Percentiles rank a stretch among this genome's conserved stretches.
Evolutionary conservation across 2,113 vertebrate genomes (phyloP).

Genomic region (Eurystomus gularis): DNA sequence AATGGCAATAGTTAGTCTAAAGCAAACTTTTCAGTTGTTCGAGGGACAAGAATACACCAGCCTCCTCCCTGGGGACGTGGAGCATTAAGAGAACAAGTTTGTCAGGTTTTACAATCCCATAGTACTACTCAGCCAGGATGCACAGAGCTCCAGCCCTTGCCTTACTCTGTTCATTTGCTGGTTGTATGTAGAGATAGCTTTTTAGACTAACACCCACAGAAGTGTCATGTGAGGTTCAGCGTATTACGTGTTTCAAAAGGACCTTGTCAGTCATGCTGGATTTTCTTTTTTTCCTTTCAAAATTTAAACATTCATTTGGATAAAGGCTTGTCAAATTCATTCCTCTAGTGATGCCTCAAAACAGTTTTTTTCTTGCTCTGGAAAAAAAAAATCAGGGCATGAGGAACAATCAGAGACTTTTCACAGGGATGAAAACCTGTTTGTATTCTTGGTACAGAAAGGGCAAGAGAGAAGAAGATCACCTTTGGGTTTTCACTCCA

Average conservation of each 20-base stretch:
- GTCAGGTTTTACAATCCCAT: neutral
- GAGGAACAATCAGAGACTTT: neutral
- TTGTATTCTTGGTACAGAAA: neutral
- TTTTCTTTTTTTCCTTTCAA: neutral
- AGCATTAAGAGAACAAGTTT: neutral
- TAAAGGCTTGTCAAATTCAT: constrained; percentile 22
- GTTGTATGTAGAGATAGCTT: neutral
- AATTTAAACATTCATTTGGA: constrained; percentile 2
- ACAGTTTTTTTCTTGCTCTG: neutral
- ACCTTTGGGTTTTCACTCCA: neutral
- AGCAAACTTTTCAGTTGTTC: neutral
- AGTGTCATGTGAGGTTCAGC: constrained; percentile 18
- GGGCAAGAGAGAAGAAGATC: neutral
- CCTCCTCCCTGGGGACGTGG: neutral
- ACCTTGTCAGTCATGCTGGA: constrained; percentile 1
- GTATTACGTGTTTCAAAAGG: neutral
- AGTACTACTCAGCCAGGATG: neutral
- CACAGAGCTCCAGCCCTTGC: neutral
- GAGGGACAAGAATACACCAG: neutral
- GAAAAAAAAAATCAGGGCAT: neutral
- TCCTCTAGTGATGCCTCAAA: neutral
- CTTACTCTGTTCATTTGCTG: neutral
- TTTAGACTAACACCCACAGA: constrained; percentile 11
- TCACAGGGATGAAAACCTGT: neutral
- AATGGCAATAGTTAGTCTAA: neutral